Evolutionary conservation across 2,797 vertebrate genomes (phyloP).

Genomic region (Discoglossus pictus): DNA sequence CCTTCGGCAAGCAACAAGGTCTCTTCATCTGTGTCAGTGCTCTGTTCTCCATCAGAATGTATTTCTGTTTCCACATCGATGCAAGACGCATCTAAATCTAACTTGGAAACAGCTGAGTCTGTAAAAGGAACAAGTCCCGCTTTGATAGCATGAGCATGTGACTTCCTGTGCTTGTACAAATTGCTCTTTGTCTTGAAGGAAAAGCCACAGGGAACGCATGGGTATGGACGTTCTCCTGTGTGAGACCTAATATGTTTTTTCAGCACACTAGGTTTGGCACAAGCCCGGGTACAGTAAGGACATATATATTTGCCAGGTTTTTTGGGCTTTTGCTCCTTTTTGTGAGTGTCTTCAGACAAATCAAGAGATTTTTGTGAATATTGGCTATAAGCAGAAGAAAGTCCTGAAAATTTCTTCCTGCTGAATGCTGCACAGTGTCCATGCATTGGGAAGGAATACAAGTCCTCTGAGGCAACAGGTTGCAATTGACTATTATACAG

Average conservation of each 20-base stretch:
- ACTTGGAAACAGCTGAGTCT: slow-evolving; percentile 84
- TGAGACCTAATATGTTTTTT: slow-evolving; percentile 99
- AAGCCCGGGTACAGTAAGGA: slow-evolving; percentile 93
- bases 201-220: slow-evolving; percentile 95
- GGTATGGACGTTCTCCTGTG: slow-evolving; percentile 94
- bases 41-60: slow-evolving; percentile 95
- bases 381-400: slow-evolving; percentile 87
- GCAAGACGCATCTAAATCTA: slow-evolving; percentile 86
- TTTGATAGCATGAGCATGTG: slow-evolving; percentile 97
- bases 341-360: slow-evolving; percentile 86
- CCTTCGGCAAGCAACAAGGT: slow-evolving; percentile 76
- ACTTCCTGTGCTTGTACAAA: slow-evolving; percentile 98
- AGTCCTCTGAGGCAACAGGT: slow-evolving; percentile 86
- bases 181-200: slow-evolving; percentile 99
- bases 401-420: slow-evolving; percentile 89
- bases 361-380: slow-evolving; percentile 89
- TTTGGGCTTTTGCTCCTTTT: slow-evolving; percentile 95
- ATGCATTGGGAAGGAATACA: slow-evolving; percentile 85
- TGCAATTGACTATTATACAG: slow-evolving; percentile 86
- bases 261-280: slow-evolving; percentile 97
- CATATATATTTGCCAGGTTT: slow-evolving; percentile 98
- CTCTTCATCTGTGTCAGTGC: slow-evolving; percentile 97
- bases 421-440: slow-evolving; percentile 83
- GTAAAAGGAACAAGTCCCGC: slow-evolving; percentile 93
- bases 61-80: slow-evolving; percentile 88